Percentiles rank a stretch among this genome's conserved stretches.
These are phyloP conservation scores for Theocolax elegans DNA, from an alignment of 1,140 invertebrate genomes.

Conservation along the genomic window DNA sequence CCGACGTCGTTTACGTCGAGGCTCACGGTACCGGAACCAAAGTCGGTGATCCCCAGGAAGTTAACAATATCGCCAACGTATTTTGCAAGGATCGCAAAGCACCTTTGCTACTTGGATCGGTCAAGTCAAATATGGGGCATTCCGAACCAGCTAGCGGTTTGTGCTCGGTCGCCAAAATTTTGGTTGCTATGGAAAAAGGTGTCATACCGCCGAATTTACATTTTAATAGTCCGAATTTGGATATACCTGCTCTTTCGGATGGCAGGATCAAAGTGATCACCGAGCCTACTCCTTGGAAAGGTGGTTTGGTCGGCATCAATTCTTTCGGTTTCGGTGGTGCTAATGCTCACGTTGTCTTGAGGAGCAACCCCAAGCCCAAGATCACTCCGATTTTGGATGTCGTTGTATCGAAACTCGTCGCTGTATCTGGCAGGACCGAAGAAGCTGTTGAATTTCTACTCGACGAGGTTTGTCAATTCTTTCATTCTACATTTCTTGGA, in stretches of 20 bases:
- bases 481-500: too few relatives aligned
- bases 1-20: slow-evolving; percentile 88
- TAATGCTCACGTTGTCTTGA: slow-evolving; percentile 91
- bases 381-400: slow-evolving; percentile 67
- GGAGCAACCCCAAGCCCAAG: slow-evolving; percentile 81
- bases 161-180: slow-evolving; percentile 88
- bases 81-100: slow-evolving; percentile 86
- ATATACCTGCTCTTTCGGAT: slow-evolving; percentile 88
- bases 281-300: slow-evolving; percentile 82
- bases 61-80: slow-evolving; percentile 90
- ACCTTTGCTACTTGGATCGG: slow-evolving; percentile 91
- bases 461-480: slow-evolving; percentile 61
- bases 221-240: slow-evolving; percentile 85
- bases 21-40: slow-evolving; percentile 97
- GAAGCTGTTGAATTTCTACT: slow-evolving; percentile 80
- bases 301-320: slow-evolving; percentile 88
- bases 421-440: slow-evolving; percentile 86
- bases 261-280: slow-evolving; percentile 88
- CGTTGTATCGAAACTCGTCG: slow-evolving; percentile 76
- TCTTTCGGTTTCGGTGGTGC: slow-evolving; percentile 98
- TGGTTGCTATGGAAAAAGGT: slow-evolving; percentile 90
- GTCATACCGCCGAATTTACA: slow-evolving; percentile 92
- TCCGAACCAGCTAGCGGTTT: slow-evolving; percentile 93
- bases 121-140: slow-evolving; percentile 99
- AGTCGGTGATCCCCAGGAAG: slow-evolving; percentile 94